A percentile compares a stretch with the other conserved stretches of the same genome.
Conservation (phyloP, 2,888 invertebrate species). For the Leptinotarsa peninsularis region DNA sequence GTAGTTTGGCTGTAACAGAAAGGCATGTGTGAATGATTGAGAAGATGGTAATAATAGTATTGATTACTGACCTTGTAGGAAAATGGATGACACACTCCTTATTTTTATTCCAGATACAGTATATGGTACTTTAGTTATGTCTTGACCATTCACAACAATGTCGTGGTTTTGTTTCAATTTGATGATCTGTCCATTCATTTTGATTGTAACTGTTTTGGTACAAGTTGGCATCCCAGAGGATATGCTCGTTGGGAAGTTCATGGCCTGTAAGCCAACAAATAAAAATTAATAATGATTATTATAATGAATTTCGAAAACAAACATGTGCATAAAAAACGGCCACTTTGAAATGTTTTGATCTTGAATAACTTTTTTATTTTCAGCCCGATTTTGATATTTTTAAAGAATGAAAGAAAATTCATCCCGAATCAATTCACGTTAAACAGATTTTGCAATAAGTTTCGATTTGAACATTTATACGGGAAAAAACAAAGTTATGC, state of each 20-base stretch:
- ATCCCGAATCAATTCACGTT: too few species aligned
- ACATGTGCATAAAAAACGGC: slow-evolving; percentile 57
- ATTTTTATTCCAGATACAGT: slow-evolving; percentile 74
- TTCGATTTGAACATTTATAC: too few species aligned
- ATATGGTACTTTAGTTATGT: slow-evolving; percentile 75
- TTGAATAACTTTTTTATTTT: too few species aligned
- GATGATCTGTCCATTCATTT: not conserved
- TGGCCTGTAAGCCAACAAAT: slow-evolving; percentile 1
- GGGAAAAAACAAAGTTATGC: too few species aligned
- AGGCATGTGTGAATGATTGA: not conserved
- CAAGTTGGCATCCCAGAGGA: not conserved
- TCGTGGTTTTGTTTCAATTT: slow-evolving; percentile 82
- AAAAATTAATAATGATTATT: not conserved
- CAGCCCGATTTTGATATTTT: too few species aligned
- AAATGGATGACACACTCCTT: slow-evolving; percentile 82
- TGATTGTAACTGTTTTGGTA: slow-evolving; percentile 6
- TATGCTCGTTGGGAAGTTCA: slow-evolving; percentile 16
- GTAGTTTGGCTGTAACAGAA: slow-evolving; percentile 72
- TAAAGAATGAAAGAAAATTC: too few species aligned
- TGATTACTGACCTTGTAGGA: slow-evolving; percentile 70
- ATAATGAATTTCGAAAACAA: too few species aligned
- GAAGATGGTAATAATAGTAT: not conserved
- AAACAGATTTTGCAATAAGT: too few species aligned
- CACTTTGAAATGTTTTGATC: too few species aligned
- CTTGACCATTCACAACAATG: slow-evolving; percentile 77